Evolutionary conservation across 2,113 vertebrate species (phyloP).

Genomic region (Podarcis muralis): DNA sequence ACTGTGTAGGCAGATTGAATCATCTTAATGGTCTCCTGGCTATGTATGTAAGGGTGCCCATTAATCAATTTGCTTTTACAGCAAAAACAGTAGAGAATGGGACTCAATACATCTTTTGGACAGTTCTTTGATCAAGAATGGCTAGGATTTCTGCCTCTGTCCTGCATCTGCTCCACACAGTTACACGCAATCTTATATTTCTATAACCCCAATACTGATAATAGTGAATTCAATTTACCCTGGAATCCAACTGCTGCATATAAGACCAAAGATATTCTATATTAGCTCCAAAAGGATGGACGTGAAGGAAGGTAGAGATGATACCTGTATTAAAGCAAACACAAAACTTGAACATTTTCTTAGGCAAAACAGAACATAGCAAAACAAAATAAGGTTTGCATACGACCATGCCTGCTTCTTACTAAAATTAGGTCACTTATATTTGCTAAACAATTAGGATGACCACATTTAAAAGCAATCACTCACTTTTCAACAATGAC

Average conservation of each 20-base stretch:
- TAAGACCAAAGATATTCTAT: conserved; percentile 98
- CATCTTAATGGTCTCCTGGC: background rate
- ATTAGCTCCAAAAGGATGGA: conserved; percentile 96
- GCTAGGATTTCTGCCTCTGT: background rate
- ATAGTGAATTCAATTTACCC: conserved; percentile 76
- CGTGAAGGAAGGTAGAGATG: conserved; percentile 95
- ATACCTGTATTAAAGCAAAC: conserved; percentile 82
- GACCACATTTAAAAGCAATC: conserved; percentile 48
- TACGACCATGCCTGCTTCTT: conserved; percentile 17
- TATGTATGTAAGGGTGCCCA: background rate
- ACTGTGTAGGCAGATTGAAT: background rate
- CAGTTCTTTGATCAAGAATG: background rate
- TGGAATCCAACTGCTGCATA: conserved; percentile 93
- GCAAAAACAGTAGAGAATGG: background rate
- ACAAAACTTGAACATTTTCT: conserved; percentile 30
- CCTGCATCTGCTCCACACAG: background rate
- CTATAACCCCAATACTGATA: background rate
- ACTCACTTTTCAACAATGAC: conserved; percentile 56
- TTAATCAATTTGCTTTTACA: background rate
- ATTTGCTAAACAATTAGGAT: conserved; percentile 41
- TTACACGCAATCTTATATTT: background rate
- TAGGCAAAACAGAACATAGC: conserved; percentile 8
- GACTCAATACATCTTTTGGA: background rate
- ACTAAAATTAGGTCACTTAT: conserved; percentile 34
- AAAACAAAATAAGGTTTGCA: conserved; percentile 17